Evolutionary conservation across 2,797 vertebrate genomes (phyloP).

Genomic region (Lepilemur septentrionalis): DNA sequence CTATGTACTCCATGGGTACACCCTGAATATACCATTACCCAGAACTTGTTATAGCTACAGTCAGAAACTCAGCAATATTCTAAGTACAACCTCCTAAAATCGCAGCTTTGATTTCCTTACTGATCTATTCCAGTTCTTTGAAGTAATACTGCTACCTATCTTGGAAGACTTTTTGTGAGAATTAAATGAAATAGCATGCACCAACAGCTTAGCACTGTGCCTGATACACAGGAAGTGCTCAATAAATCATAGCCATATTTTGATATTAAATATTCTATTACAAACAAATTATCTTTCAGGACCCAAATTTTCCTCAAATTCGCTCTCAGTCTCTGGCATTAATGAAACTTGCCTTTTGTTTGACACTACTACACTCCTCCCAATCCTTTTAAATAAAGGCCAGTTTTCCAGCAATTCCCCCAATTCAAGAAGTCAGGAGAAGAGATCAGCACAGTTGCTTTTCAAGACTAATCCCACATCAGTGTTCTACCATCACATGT

Average conservation of each 20-base stretch:
- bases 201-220: neutral
- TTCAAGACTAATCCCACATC: neutral
- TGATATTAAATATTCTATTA: neutral
- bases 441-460: neutral
- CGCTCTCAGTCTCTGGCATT: neutral
- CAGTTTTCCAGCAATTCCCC: neutral
- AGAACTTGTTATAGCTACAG: constrained; percentile 29
- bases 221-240: neutral
- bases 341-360: neutral
- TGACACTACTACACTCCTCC: neutral
- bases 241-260: neutral
- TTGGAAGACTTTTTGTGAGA: neutral
- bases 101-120: neutral
- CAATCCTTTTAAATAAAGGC: neutral
- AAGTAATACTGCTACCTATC: neutral
- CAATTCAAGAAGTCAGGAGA: neutral
- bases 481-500: neutral
- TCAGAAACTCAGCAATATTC: constrained; percentile 5
- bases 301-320: neutral
- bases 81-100: neutral
- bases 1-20: neutral
- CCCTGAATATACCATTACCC: neutral
- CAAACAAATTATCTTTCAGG: neutral
- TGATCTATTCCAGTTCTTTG: neutral
- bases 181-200: constrained; percentile 23